Evolutionary conservation across 2,888 invertebrate species (phyloP), one percentile per base, ranked within the genome.

Genomic region (Nomada fabriciana): DNA sequence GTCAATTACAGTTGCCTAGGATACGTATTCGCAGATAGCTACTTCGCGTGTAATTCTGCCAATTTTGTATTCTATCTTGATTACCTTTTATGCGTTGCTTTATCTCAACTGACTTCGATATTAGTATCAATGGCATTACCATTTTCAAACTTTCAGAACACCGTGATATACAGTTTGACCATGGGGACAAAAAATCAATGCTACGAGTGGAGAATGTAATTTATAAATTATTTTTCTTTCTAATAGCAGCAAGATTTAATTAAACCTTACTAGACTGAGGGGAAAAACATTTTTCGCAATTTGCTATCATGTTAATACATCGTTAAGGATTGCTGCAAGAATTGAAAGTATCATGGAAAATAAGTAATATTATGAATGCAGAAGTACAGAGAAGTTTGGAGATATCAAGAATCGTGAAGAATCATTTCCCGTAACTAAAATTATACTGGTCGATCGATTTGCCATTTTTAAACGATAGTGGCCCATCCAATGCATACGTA

Each of bases 381-480:
- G 15, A 47, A 15, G 15, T 47, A 47, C 47, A 36, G 47, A 47
- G 13, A 15, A 0, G 47, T 15, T 3, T 47, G 47, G 55, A 7
- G 4, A 53, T 53, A 23, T 43, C 20, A 7, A 3, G 2, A 47
- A n/a, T 18, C 20, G n/a, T 47, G 18, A 3, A 25, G 57, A 36
- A 70, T 47, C 42, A 59, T 77, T 59, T 53, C 23, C 18, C n/a
- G 23, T 47, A 36, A 52, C 18, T 50, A 2, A 29, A 57, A 76
- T 25, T 63, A 29, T 23, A 36, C 50, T 13, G 7, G 11, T 2
- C 59, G 60, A 80, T 55, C 71, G 80, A 65, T 36, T 60, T 53
- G n/a, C 47, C 53, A 67, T 79, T 80, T 79, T 80, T 43, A 61
- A 80, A 60, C 60, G 71, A 61, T 63, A 50, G 47, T 43, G 23